phyloP scores from a whole-genome alignment of 1,140 invertebrate genomes.

The Drosophila trapezifrons region DNA sequence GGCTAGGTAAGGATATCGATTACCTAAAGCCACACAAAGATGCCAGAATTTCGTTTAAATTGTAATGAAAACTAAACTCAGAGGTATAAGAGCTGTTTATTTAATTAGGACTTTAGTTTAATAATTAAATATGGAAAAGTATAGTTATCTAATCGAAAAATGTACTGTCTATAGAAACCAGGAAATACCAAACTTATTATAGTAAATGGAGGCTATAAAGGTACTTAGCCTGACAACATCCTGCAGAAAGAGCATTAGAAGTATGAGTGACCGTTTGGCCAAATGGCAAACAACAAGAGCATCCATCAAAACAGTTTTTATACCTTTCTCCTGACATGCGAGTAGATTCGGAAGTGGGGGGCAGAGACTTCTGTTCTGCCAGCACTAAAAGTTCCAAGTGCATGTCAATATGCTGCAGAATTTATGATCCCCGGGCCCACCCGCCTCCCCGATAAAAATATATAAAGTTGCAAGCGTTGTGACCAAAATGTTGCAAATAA shows the following conservation, averaged over 20 bases:
- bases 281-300: constrained; percentile 59
- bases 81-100: too few species aligned
- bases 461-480: constrained; percentile 24
- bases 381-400: constrained; percentile 44
- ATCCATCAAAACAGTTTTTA: constrained; percentile 69
- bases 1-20: background rate
- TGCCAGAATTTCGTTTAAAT: too few species aligned
- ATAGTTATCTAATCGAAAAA: rapidly evolving
- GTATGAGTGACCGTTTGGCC: constrained; percentile 21
- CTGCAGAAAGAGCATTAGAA: constrained; percentile 12
- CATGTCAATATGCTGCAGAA: constrained; percentile 65
- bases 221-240: background rate
- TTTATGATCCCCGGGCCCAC: constrained; percentile 56
- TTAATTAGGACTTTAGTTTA: too few species aligned
- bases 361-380: constrained; percentile 2
- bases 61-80: too few species aligned
- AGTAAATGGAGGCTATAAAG: background rate
- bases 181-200: too few species aligned
- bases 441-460: constrained; percentile 21
- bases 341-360: constrained; percentile 22
- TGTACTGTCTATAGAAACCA: background rate
- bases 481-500: constrained; percentile 56
- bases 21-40: background rate
- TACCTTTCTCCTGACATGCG: constrained; percentile 24
- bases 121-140: too few species aligned